Percentiles rank a stretch among this genome's conserved stretches.
These are phyloP conservation scores for Phyllopteryx taeniolatus DNA, from an alignment of 2,113 vertebrate genomes.

Conservation along the genomic window DNA sequence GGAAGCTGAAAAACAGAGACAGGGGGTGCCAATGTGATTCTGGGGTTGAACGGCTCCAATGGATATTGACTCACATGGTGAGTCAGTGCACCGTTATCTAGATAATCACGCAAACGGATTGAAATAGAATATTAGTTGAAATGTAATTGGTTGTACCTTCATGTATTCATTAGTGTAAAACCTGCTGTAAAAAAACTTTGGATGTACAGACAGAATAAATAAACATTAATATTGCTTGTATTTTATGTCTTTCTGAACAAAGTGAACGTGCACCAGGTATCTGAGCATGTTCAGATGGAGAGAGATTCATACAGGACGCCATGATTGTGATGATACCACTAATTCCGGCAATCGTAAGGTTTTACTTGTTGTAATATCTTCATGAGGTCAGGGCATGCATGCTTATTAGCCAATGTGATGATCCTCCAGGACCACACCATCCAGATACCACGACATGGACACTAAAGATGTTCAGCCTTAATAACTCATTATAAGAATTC, in stretches of 20 bases:
- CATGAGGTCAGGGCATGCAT: conserved; percentile 17
- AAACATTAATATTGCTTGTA: too few relatives aligned
- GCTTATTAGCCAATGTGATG: conserved; percentile 52
- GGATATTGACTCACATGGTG: too few relatives aligned
- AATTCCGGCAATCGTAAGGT: conserved; percentile 12
- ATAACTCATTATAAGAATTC: conserved; percentile 69
- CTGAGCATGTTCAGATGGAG: conserved; percentile 15
- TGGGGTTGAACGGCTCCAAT: too few relatives aligned
- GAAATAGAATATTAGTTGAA: too few relatives aligned
- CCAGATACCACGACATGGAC: conserved; percentile 48
- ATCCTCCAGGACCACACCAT: conserved; percentile 50
- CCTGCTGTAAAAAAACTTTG: too few relatives aligned
- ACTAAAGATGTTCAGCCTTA: conserved; percentile 49
- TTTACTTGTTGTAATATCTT: conserved; percentile 34
- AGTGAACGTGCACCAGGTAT: conserved; percentile 13
- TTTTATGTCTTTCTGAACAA: conserved; percentile 39
- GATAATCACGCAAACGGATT: too few relatives aligned
- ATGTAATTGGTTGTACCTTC: too few relatives aligned
- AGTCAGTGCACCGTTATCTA: too few relatives aligned
- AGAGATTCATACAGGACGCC: conserved; percentile 14
- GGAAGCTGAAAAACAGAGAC: too few relatives aligned
- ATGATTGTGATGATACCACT: conserved; percentile 27
- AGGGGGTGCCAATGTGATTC: too few relatives aligned
- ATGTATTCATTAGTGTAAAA: too few relatives aligned
- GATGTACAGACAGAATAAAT: too few relatives aligned